phyloP scores from a whole-genome alignment of 2,888 invertebrate species.

The Ethmia dodecea region DNA sequence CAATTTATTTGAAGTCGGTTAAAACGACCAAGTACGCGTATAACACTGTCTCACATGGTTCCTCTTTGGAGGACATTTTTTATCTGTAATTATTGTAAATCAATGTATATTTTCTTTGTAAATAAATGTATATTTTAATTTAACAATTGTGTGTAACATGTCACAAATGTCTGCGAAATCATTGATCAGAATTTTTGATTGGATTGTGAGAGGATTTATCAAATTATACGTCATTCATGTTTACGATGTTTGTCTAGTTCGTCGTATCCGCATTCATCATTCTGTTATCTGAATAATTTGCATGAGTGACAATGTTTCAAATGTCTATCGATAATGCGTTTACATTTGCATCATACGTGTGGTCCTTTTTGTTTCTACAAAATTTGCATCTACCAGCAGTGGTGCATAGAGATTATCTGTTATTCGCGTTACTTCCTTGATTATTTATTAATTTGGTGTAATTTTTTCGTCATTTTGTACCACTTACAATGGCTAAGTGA shows the following conservation, averaged over 20 bases:
- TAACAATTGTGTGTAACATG: no score
- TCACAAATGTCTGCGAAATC: no score
- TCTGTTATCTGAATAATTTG: background rate
- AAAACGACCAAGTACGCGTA: no score
- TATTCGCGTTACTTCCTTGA: background rate
- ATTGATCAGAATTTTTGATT: no score
- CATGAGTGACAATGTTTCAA: conserved; percentile 1
- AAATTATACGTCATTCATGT: background rate
- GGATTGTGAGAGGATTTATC: conserved; percentile 3
- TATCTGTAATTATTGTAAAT: no score
- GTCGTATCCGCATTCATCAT: conserved; percentile 1
- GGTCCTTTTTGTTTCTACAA: background rate
- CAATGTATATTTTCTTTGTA: no score
- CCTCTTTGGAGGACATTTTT: no score
- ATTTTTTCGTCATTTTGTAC: conserved; percentile 12
- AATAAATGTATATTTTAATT: no score
- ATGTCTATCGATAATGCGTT: conserved; percentile 2
- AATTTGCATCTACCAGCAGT: background rate
- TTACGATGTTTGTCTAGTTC: conserved; percentile 2
- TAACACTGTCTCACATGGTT: no score
- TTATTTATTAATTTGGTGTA: background rate
- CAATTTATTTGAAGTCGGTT: no score
- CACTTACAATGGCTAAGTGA: conserved; percentile 16
- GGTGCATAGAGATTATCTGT: conserved; percentile 1
- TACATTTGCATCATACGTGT: conserved; percentile 4